Evolutionary conservation across 2,113 vertebrate species (phyloP).

Genomic region (Candoia aspera): DNA sequence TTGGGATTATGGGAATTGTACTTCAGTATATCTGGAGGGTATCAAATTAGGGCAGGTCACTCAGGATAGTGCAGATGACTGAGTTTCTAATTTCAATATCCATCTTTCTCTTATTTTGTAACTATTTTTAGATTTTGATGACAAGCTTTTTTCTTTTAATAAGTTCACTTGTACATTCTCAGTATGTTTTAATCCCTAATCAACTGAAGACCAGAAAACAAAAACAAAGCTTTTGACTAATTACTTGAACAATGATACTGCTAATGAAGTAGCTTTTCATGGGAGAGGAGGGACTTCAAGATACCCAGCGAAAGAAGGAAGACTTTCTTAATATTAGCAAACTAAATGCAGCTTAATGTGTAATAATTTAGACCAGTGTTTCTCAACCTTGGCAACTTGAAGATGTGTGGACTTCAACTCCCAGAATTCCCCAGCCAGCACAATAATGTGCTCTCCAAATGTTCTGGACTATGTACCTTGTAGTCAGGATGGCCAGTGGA

Average conservation of each 20-base stretch:
- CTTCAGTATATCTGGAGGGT: too few relatives aligned
- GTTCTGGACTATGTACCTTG: not conserved
- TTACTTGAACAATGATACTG: constrained; percentile 67
- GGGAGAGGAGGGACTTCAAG: constrained; percentile 29
- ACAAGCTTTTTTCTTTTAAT: constrained; percentile 54
- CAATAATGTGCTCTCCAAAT: not conserved
- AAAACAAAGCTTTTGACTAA: constrained; percentile 58
- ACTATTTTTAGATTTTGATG: constrained; percentile 60
- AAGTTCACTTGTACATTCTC: constrained; percentile 55
- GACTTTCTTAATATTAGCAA: not conserved
- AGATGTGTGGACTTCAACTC: not conserved
- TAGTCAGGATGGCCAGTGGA: not conserved
- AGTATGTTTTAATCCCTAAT: constrained; percentile 63
- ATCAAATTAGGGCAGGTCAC: too few relatives aligned
- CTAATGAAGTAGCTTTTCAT: constrained; percentile 57
- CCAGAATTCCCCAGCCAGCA: too few relatives aligned
- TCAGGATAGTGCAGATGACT: not conserved
- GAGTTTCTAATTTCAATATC: not conserved
- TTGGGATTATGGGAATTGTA: too few relatives aligned
- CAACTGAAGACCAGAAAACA: constrained; percentile 52
- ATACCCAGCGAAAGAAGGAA: constrained; percentile 24
- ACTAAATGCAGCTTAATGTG: not conserved
- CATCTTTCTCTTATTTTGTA: constrained; percentile 35
- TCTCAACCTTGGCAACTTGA: too few relatives aligned
- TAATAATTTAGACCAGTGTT: not conserved